phyloP scores from a whole-genome alignment of 2,888 invertebrate genomes.

The Orthonychiurus folsomi region DNA sequence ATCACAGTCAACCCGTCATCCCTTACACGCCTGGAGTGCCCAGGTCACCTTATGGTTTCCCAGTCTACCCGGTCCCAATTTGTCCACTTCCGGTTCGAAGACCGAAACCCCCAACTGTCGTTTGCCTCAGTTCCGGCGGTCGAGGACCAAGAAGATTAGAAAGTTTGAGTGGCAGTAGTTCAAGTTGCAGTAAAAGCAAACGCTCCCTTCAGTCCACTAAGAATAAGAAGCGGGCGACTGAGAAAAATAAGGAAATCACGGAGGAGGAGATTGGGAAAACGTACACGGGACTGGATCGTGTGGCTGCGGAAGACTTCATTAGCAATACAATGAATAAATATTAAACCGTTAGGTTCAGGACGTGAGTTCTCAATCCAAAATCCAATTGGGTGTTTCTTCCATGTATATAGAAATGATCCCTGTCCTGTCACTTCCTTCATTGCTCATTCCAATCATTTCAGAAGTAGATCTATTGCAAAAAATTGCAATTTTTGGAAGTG shows the following conservation, averaged over 20 bases:
- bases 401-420: too few species aligned
- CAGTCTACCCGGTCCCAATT: slow-evolving; percentile 8
- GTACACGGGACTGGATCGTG: slow-evolving; percentile 46
- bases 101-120: neutral
- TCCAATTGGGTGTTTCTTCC: too few species aligned
- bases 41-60: neutral
- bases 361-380: too few species aligned
- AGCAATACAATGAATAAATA: slow-evolving; percentile 43
- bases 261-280: slow-evolving; percentile 44
- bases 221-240: neutral
- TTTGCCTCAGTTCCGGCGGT: neutral
- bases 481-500: too few species aligned
- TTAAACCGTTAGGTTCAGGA: too few species aligned
- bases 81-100: neutral
- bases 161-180: neutral
- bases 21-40: slow-evolving; percentile 4
- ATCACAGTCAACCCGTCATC: neutral
- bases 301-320: slow-evolving; percentile 46
- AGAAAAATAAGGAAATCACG: slow-evolving; percentile 39
- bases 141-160: slow-evolving; percentile 7
- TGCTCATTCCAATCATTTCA: too few species aligned
- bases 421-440: too few species aligned
- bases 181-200: neutral
- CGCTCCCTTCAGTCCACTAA: neutral
- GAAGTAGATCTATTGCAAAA: too few species aligned